Conservation (phyloP, 2,888 invertebrate genomes). For the Hypomecis atomaria region DNA sequence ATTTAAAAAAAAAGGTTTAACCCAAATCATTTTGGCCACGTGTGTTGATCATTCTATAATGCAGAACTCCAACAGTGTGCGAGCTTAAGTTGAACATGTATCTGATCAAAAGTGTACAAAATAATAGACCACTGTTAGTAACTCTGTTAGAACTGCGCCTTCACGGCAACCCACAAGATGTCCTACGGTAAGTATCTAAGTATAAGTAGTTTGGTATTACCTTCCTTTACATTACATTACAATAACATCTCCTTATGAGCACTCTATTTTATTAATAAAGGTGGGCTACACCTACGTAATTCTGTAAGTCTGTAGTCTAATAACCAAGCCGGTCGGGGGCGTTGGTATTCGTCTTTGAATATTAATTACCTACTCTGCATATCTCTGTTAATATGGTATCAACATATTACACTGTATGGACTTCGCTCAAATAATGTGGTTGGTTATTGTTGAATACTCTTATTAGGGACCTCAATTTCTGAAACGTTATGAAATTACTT, state of each 20-base stretch:
- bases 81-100: too few relatives aligned
- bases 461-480: background rate
- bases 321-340: slow-evolving; percentile 33
- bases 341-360: slow-evolving; percentile 45
- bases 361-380: slow-evolving; percentile 41
- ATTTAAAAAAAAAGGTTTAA: too few relatives aligned
- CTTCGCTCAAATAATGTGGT: background rate
- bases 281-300: slow-evolving; percentile 29
- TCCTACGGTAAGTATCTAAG: background rate
- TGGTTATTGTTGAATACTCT: background rate
- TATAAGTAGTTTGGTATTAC: background rate
- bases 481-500: too few relatives aligned
- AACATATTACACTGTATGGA: slow-evolving; percentile 5
- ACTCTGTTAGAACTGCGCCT: too few relatives aligned
- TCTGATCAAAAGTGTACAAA: too few relatives aligned
- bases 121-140: too few relatives aligned
- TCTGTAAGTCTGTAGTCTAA: slow-evolving; percentile 32
- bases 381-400: slow-evolving; percentile 8
- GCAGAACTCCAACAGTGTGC: too few relatives aligned
- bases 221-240: slow-evolving; percentile 12
- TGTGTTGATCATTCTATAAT: too few relatives aligned
- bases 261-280: slow-evolving; percentile 33
- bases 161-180: too few relatives aligned
- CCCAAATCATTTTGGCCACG: too few relatives aligned
- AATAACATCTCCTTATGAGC: slow-evolving; percentile 26